phyloP scores from a whole-genome alignment of 1,140 invertebrate species.

The Pantala flavescens region DNA sequence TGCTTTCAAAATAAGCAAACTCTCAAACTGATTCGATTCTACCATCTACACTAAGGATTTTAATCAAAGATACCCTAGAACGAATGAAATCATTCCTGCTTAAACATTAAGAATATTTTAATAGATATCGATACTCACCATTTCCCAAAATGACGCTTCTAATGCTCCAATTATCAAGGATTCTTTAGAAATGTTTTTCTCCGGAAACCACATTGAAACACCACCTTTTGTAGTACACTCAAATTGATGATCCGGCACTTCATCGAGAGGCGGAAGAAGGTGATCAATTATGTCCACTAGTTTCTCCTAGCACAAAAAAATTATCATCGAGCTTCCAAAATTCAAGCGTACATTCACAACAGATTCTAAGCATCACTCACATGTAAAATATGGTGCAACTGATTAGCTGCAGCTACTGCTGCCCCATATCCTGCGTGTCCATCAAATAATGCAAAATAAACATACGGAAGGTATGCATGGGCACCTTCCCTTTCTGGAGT shows the following conservation, averaged over 20 bases:
- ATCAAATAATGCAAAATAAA: constrained; percentile 78
- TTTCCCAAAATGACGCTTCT: constrained; percentile 58
- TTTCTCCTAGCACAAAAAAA: constrained; percentile 33
- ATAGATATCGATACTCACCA: constrained; percentile 45
- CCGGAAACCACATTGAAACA: constrained; percentile 29
- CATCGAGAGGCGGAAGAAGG: constrained; percentile 31
- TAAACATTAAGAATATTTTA: too few species aligned
- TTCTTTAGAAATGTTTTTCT: constrained; percentile 39
- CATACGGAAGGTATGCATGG: constrained; percentile 41
- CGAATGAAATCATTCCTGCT: too few species aligned
- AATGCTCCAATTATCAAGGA: constrained; percentile 58
- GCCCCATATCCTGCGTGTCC: constrained; percentile 77
- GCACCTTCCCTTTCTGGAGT: constrained; percentile 16
- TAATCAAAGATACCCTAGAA: too few species aligned
- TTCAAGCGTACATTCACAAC: constrained; percentile 12
- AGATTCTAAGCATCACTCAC: constrained; percentile 35
- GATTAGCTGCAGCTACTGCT: constrained; percentile 63
- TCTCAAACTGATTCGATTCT: too few species aligned
- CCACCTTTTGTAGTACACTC: constrained; percentile 21
- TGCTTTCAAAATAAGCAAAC: too few species aligned
- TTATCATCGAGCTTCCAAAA: neutral
- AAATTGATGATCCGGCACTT: constrained; percentile 23
- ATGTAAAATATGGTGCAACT: constrained; percentile 69
- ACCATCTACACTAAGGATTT: too few species aligned
- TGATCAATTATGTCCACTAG: constrained; percentile 39